These are phyloP conservation scores for Cotesia vestalis DNA, from an alignment of 1,140 invertebrate genomes.

Conservation along the genomic window DNA sequence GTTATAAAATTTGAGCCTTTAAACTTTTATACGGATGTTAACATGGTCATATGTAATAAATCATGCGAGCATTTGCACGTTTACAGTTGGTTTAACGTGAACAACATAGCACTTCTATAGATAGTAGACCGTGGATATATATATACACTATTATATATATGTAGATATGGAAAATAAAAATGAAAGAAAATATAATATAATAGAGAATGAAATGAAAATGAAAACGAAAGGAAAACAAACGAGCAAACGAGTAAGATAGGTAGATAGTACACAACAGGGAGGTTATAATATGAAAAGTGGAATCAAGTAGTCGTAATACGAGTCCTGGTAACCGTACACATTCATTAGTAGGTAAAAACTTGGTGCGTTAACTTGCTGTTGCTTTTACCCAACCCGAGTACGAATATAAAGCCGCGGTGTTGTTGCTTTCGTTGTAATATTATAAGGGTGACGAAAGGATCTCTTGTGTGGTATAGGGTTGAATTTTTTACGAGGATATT, in stretches of 20 bases:
- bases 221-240: background rate
- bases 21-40: slow-evolving; percentile 22
- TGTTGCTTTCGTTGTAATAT: background rate
- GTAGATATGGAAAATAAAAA: too few species aligned
- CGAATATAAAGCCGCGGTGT: too few species aligned
- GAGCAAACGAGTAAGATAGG: background rate
- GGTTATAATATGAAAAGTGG: background rate
- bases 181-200: too few species aligned
- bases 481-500: slow-evolving; percentile 33
- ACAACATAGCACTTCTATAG: background rate
- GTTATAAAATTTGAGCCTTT: slow-evolving; percentile 29
- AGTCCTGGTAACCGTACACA: slow-evolving; percentile 3
- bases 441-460: slow-evolving; percentile 11
- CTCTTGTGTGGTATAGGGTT: slow-evolving; percentile 12
- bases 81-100: background rate
- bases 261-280: background rate
- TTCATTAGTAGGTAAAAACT: background rate
- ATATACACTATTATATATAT: too few species aligned
- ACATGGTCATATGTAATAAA: slow-evolving; percentile 21
- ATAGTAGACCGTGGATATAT: too few species aligned
- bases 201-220: background rate
- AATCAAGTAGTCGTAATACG: slow-evolving; percentile 22
- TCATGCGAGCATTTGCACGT: slow-evolving; percentile 26
- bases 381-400: background rate
- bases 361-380: background rate